These are phyloP conservation scores for Coenonympha glycerion DNA, from an alignment of 2,888 invertebrate genomes.

Conservation along the genomic window DNA sequence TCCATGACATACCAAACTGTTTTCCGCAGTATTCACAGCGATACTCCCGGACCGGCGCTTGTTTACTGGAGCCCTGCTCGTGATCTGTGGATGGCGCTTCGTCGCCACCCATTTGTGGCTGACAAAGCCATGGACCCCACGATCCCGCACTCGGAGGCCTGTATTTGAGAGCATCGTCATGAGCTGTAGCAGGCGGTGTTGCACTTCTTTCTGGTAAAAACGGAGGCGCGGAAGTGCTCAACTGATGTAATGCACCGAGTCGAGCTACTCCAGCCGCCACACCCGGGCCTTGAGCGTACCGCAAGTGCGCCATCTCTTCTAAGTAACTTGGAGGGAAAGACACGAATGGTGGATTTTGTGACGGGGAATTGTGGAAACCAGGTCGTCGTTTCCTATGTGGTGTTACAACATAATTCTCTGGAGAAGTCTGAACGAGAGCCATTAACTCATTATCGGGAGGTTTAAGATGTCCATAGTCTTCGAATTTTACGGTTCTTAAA, in stretches of 20 bases:
- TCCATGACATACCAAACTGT: slow-evolving; percentile 95
- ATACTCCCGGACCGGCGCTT: slow-evolving; percentile 86
- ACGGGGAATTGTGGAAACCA: slow-evolving; percentile 90
- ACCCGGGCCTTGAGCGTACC: slow-evolving; percentile 78
- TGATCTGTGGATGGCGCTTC: slow-evolving; percentile 66
- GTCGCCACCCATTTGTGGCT: slow-evolving; percentile 78
- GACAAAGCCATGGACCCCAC: slow-evolving; percentile 81
- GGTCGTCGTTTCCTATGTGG: slow-evolving; percentile 90
- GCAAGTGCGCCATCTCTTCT: slow-evolving; percentile 80
- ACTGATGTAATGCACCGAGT: slow-evolving; percentile 74
- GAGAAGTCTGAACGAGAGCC: slow-evolving; percentile 81
- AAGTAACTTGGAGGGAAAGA: slow-evolving; percentile 86
- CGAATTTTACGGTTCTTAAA: slow-evolving; percentile 78
- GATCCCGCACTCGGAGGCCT: slow-evolving; percentile 83
- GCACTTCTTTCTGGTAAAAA: slow-evolving; percentile 79
- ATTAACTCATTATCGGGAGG: slow-evolving; percentile 82
- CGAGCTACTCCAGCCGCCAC: slow-evolving; percentile 76
- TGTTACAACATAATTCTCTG: slow-evolving; percentile 90
- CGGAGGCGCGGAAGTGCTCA: slow-evolving; percentile 85
- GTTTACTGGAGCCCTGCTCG: slow-evolving; percentile 74
- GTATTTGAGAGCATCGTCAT: slow-evolving; percentile 76
- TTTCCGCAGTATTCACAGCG: slow-evolving; percentile 93
- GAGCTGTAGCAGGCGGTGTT: slow-evolving; percentile 77
- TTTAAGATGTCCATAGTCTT: slow-evolving; percentile 79
- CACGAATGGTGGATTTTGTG: slow-evolving; percentile 90